Evolutionary conservation across 1,140 invertebrate genomes (phyloP).

Genomic region (Bursaphelenchus mucronatus): DNA sequence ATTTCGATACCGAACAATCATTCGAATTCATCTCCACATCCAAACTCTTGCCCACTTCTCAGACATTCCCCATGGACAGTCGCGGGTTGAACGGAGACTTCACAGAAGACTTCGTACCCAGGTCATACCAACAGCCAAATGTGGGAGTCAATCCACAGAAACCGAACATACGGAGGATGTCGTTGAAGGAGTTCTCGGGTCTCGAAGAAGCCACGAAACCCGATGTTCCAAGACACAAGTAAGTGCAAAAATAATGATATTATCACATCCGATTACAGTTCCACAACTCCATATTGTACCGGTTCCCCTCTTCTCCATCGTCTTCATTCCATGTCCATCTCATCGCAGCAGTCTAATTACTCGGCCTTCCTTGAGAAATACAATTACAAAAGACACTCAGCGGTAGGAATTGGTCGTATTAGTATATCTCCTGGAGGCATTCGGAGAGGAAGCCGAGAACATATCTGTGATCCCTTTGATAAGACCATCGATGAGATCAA

Average conservation of each 20-base stretch:
- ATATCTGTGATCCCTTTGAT: conserved; percentile 17
- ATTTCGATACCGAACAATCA: too few species aligned
- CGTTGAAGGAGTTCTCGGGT: conserved; percentile 26
- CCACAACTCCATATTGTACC: background rate
- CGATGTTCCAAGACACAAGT: conserved; percentile 20
- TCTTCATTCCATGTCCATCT: conserved; percentile 4
- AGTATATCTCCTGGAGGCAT: too few species aligned
- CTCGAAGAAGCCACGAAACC: conserved; percentile 19
- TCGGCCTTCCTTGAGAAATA: too few species aligned
- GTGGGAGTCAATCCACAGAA: conserved; percentile 14
- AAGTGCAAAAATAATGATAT: conserved; percentile 8
- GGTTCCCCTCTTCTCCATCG: conserved; percentile 5
- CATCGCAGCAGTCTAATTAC: too few species aligned
- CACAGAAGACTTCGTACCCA: conserved; percentile 25
- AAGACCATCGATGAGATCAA: conserved; percentile 14
- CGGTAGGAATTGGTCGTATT: too few species aligned
- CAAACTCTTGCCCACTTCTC: conserved; percentile 16
- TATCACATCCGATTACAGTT: background rate
- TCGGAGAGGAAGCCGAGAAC: background rate
- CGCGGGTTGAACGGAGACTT: conserved; percentile 15
- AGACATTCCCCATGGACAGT: conserved; percentile 25
- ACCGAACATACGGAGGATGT: conserved; percentile 23
- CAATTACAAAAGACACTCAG: too few species aligned
- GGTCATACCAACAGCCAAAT: conserved; percentile 5
- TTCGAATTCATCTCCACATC: too few species aligned